A percentile compares a stretch with the other conserved stretches of the same genome.
Evolutionary conservation across 1,140 invertebrate genomes (phyloP).

Genomic region (Triops cancriformis): DNA sequence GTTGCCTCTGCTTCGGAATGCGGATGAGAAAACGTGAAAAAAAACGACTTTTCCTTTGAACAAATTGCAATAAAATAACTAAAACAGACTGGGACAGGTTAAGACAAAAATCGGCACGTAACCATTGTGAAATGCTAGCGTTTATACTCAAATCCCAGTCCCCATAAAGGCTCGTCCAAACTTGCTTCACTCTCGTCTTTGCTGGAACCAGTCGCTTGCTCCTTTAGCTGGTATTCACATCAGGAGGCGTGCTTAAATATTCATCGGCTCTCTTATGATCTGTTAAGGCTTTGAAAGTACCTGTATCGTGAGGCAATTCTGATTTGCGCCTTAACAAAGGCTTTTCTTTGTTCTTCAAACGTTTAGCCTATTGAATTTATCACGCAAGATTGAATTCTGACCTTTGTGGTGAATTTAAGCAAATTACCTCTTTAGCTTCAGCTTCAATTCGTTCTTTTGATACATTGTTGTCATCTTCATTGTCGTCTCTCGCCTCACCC

Average conservation of each 20-base stretch:
- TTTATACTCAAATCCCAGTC: neutral
- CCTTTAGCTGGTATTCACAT: conserved; percentile 52
- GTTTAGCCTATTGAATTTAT: conserved; percentile 34
- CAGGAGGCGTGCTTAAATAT: conserved; percentile 70
- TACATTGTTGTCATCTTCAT: conserved; percentile 53
- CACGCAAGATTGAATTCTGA: neutral
- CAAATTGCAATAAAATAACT: neutral
- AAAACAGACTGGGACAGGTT: neutral
- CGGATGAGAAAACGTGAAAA: neutral
- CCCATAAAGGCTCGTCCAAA: conserved; percentile 9
- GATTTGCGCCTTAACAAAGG: conserved; percentile 86
- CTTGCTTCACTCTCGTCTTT: neutral
- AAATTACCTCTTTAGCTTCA: conserved; percentile 65
- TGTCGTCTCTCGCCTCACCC: conserved; percentile 42
- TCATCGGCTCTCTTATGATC: conserved; percentile 87
- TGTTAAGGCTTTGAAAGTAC: conserved; percentile 77
- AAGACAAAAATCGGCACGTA: neutral
- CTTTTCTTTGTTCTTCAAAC: conserved; percentile 61
- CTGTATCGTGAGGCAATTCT: conserved; percentile 82
- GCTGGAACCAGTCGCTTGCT: neutral
- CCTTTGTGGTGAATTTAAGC: neutral
- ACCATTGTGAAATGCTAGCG: neutral
- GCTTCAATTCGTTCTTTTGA: conserved; percentile 68
- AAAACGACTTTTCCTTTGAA: neutral
- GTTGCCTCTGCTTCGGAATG: neutral